Conservation (phyloP, 2,797 vertebrate species). For the Labroides dimidiatus region DNA sequence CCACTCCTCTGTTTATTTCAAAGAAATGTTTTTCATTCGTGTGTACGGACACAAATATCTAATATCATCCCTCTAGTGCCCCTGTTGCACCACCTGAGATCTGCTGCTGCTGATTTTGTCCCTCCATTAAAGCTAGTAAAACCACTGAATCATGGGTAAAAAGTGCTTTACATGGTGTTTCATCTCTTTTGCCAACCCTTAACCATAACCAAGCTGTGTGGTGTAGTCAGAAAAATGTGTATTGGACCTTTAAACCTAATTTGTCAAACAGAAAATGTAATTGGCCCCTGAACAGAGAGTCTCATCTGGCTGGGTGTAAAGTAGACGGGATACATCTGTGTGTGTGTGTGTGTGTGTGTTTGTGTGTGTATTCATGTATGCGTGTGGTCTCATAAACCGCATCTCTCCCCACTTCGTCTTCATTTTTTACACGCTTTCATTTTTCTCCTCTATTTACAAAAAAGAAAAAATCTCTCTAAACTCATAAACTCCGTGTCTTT, state of each 20-base stretch:
- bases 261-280: constrained; percentile 48
- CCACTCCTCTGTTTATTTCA: no score
- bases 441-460: constrained; percentile 77
- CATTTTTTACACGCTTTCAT: constrained; percentile 76
- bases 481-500: constrained; percentile 80
- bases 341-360: no score
- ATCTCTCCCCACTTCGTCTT: constrained; percentile 78
- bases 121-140: not conserved
- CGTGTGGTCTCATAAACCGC: constrained; percentile 70
- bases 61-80: no score
- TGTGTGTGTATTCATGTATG: constrained; percentile 41
- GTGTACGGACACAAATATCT: no score
- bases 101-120: no score
- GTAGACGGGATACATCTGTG: constrained; percentile 20
- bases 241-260: constrained; percentile 35
- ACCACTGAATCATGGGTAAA: not conserved
- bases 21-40: no score
- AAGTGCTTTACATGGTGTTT: not conserved
- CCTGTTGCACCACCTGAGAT: no score
- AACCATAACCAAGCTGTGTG: no score
- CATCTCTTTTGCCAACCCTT: not conserved
- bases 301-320: constrained; percentile 56
- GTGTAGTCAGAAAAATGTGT: not conserved
- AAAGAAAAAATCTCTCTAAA: constrained; percentile 69
- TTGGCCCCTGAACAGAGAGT: constrained; percentile 40